Evolutionary conservation across 2,797 vertebrate species (phyloP).

Genomic region (Onychomys leucogaster): DNA sequence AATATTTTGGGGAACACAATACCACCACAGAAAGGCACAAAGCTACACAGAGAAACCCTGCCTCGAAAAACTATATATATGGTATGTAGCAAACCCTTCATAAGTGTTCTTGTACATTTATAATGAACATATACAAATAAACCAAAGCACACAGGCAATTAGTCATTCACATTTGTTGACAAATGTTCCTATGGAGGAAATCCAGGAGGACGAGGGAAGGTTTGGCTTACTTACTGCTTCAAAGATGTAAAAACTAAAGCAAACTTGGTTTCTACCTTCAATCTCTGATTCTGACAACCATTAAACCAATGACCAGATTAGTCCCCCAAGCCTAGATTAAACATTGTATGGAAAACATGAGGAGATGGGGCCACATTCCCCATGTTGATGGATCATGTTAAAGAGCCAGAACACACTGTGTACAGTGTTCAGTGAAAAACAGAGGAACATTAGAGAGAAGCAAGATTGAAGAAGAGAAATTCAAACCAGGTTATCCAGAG

Average conservation of each 20-base stretch:
- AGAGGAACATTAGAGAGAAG: neutral
- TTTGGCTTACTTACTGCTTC: neutral
- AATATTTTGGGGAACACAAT: no score
- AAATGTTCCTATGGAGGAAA: neutral
- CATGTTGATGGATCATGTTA: neutral
- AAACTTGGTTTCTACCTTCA: neutral
- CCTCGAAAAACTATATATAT: no score
- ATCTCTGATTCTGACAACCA: neutral
- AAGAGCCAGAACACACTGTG: neutral
- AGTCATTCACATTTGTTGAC: constrained; percentile 5
- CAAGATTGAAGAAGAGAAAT: neutral
- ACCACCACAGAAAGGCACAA: no score
- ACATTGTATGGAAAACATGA: neutral
- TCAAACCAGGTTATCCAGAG: neutral
- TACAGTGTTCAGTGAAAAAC: neutral
- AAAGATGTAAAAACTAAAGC: neutral
- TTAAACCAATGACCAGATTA: neutral
- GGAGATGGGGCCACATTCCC: neutral
- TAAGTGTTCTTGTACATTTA: neutral
- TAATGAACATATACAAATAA: neutral
- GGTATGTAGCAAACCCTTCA: neutral
- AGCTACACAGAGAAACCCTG: no score
- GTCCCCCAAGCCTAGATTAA: neutral
- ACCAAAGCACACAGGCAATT: neutral
- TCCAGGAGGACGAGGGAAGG: neutral